Percentiles rank a stretch among this genome's conserved stretches.
Evolutionary conservation across 1,140 invertebrate species (phyloP).

Genomic region (Nylanderia fulva): DNA sequence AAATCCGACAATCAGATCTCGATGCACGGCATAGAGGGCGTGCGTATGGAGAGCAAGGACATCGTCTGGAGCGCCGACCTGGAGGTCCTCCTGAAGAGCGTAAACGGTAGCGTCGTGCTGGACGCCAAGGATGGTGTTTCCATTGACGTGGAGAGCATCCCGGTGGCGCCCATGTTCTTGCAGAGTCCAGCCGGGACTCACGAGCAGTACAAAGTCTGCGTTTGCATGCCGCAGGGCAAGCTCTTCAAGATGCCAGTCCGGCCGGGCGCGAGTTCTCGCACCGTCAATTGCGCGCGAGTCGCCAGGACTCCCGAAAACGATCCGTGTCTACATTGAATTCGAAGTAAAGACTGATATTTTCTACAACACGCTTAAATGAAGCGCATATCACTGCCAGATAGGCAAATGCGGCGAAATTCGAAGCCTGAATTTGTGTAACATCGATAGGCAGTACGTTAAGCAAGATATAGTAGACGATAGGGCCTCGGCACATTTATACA

Average conservation of each 20-base stretch:
- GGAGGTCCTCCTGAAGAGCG: conserved; percentile 92
- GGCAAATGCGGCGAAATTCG: neutral
- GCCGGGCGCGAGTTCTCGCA: conserved; percentile 84
- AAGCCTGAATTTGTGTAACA: neutral
- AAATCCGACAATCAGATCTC: conserved; percentile 87
- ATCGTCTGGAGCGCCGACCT: conserved; percentile 91
- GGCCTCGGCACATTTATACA: conserved; percentile 3
- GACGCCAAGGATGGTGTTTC: conserved; percentile 90
- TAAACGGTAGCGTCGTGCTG: conserved; percentile 92
- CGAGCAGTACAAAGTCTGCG: conserved; percentile 93
- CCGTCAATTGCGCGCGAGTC: conserved; percentile 88
- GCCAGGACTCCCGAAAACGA: conserved; percentile 88
- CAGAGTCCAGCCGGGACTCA: conserved; percentile 79
- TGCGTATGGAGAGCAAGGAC: conserved; percentile 87
- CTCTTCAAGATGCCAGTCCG: conserved; percentile 91
- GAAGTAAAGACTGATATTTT: neutral
- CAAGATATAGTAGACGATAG: neutral
- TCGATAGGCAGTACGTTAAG: neutral
- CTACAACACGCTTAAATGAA: neutral
- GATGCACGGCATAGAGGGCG: conserved; percentile 89
- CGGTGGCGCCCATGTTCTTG: conserved; percentile 87
- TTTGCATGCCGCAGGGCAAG: conserved; percentile 95
- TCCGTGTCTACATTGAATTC: conserved; percentile 88
- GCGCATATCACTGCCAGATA: conserved; percentile 55
- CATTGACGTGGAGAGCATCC: conserved; percentile 91